phyloP scores from a whole-genome alignment of 2,888 invertebrate species.

The Spicauda simplicius region DNA sequence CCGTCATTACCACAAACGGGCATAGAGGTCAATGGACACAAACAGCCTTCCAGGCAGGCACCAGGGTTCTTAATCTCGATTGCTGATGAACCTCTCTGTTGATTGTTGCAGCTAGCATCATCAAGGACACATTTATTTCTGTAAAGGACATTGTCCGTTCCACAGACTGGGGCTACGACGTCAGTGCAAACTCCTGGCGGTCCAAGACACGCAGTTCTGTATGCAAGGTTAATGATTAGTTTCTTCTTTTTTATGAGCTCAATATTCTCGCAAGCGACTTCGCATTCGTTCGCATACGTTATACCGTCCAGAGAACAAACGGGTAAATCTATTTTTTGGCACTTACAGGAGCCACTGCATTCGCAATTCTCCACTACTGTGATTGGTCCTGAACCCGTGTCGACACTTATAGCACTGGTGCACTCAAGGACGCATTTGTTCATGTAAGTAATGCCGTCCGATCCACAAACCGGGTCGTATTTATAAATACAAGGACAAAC shows the following conservation, averaged over 20 bases:
- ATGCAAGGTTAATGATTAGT: slow-evolving; percentile 43
- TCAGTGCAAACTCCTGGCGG: slow-evolving; percentile 41
- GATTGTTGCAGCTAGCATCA: slow-evolving; percentile 39
- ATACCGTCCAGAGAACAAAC: slow-evolving; percentile 55
- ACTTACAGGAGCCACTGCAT: slow-evolving; percentile 41
- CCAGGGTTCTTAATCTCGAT: slow-evolving; percentile 43
- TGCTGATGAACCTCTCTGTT: slow-evolving; percentile 29
- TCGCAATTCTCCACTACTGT: slow-evolving; percentile 22
- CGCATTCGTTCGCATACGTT: slow-evolving; percentile 47
- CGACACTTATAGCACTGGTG: neutral
- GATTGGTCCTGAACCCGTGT: slow-evolving; percentile 27
- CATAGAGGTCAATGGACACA: slow-evolving; percentile 39
- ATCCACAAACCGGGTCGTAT: slow-evolving; percentile 43
- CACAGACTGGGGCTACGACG: slow-evolving; percentile 45
- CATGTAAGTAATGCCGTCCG: slow-evolving; percentile 41
- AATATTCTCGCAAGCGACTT: slow-evolving; percentile 45
- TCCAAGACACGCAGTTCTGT: slow-evolving; percentile 44
- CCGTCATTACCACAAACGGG: slow-evolving; percentile 46
- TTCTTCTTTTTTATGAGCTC: slow-evolving; percentile 38
- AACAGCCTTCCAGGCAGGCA: slow-evolving; percentile 40
- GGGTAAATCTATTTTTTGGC: slow-evolving; percentile 44
- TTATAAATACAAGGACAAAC: slow-evolving; percentile 40
- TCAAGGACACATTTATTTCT: slow-evolving; percentile 46
- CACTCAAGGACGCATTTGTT: slow-evolving; percentile 44
- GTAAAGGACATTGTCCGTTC: slow-evolving; percentile 45